Evolutionary conservation across 2,797 vertebrate species (phyloP), one percentile per base, ranked within the genome.

Genomic region (Takifugu rubripes): DNA sequence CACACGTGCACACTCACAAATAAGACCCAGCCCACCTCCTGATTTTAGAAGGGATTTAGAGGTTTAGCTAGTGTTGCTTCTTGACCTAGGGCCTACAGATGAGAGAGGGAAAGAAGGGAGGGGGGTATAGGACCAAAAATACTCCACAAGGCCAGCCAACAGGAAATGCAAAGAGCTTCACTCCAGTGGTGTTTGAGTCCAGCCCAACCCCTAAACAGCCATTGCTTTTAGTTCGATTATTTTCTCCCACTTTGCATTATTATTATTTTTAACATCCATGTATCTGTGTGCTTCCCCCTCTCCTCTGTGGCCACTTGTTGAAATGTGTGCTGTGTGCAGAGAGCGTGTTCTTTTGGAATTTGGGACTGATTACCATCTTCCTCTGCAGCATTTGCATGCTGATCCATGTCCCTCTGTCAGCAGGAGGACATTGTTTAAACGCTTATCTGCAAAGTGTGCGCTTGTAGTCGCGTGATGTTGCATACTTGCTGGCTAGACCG

Each of bases 11-110:
- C 74, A 70, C 67, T 66, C 65, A 26, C 70, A 75, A 68, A 70
- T 75, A 78, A 73, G 72, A 70, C 63, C 68, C 46, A 70, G 72
- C 72, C 75, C 84, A 85, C 84, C 89, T 91, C 89, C 90, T 89
- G 79, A 57, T 85, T 77, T 79, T 61, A 63, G 67, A 59, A 51
- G 71, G 82, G 77, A 76, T 83, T 77, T 74, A 65, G 72, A 31
- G 52, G 60, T 81, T 88, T 66, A 74, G 76, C 61, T 63, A 68
- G 67, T 81, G 79, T 79, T 80, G 75, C 68, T 81, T 78, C 77
- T 84, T 82, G 78, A 83, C 72, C 78, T 68, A 59, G 60, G 61
- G 47, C 68, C 66, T 53, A 54, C 63, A 65, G 68, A 65, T 74
- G 68, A 74, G 76, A 66, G 63, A 43, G 70, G 67, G 72, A 66